These are phyloP conservation scores for Nipponacmea schrenckii DNA, from an alignment of 2,888 invertebrate genomes.

Conservation along the genomic window DNA sequence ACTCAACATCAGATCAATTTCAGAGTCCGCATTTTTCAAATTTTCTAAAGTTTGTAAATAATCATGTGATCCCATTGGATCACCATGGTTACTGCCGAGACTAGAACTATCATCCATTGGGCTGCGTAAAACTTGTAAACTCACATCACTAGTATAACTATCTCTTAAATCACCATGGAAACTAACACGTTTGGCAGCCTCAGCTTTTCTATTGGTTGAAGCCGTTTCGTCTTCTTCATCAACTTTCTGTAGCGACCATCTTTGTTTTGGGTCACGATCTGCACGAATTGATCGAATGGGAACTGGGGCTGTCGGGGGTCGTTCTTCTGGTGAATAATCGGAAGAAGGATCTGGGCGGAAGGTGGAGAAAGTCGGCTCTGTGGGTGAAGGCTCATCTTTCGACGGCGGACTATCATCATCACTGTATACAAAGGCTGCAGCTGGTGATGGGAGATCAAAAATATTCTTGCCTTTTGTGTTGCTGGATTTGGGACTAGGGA, in stretches of 20 bases:
- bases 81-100: constrained; percentile 24
- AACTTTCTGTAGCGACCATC: constrained; percentile 35
- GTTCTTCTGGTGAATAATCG: background rate
- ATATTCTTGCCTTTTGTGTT: constrained; percentile 7
- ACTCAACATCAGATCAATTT: constrained; percentile 37
- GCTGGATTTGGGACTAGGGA: constrained; percentile 7
- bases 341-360: constrained; percentile 33
- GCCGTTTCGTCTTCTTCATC: constrained; percentile 29
- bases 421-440: constrained; percentile 44
- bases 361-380: constrained; percentile 35
- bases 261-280: constrained; percentile 19
- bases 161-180: constrained; percentile 45
- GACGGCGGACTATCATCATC: constrained; percentile 36
- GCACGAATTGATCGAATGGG: background rate
- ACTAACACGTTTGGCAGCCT: constrained; percentile 43
- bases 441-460: constrained; percentile 42
- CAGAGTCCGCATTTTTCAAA: constrained; percentile 29
- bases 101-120: constrained; percentile 32
- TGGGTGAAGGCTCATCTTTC: constrained; percentile 17
- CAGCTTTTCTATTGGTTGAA: constrained; percentile 13
- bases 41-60: constrained; percentile 38
- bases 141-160: constrained; percentile 36
- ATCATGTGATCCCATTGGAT: constrained; percentile 29
- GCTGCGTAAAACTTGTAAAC: constrained; percentile 35
- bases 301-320: background rate